Base-by-base conservation (phyloP, 2,797 vertebrate species). In the Oreochromis mossambicus region DNA sequence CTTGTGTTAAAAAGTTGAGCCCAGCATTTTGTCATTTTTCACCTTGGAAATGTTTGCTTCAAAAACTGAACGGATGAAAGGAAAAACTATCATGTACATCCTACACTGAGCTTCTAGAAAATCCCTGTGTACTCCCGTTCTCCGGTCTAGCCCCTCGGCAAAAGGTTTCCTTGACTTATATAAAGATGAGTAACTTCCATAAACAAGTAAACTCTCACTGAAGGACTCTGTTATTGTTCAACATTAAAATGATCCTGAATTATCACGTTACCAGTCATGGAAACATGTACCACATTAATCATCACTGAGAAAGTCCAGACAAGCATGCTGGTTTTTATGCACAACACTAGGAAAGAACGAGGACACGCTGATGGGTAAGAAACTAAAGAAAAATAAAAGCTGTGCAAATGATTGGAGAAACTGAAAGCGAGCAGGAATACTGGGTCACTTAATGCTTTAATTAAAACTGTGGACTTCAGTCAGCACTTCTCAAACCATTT, bases 1-100 rank as follows among this genome's bases (percentile, higher is more conserved):
- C 12, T 76, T 70, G 43, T 89, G 89, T 92, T 91, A 91, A 89
- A 88, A 93, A 91, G 92, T 87, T 78, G 83, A 83, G 48, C 43
- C 36, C 14, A 6, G 70, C 43, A 26, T 88, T 91, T 91, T 87
- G 79, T 86, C 85, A 79, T 66, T 88, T 88, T 86, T 88, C 81
- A 77, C 14, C 54, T 86, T 85, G 87, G 48, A 87, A 92, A 87
- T 90, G 83, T 94, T 88, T 89, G 79, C 78, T 41, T 46, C 32
- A 26, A 24, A 81, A 92, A 86, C 10, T 54, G 43, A 50, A 85
- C 0, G 11, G 32, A n/a, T 63, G 10, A n/a, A 21, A 66, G 24
- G 34, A 77, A 87, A 85, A 81, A 86, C 52, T 34, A 19, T n/a
- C 50, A 58, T 2, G 54, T 70, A 13, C 41, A 52, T 54, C 36